phyloP scores from a whole-genome alignment of 2,113 vertebrate genomes.

The Tauraco erythrolophus region DNA sequence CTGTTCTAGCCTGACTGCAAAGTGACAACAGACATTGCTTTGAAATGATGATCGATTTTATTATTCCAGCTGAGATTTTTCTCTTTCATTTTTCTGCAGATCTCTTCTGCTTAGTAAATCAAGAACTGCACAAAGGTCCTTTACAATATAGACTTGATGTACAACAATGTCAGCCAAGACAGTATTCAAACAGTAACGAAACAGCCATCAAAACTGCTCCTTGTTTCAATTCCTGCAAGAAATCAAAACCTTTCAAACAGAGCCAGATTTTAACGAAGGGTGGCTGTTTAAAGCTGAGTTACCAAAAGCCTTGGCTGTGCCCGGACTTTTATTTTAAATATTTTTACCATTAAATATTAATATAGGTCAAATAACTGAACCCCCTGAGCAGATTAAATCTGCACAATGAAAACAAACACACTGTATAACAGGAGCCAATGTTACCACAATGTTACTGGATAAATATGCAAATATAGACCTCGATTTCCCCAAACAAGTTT shows the following conservation, averaged over 20 bases:
- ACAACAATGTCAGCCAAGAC: background rate
- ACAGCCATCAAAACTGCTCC: background rate
- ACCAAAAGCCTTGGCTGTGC: conserved; percentile 42
- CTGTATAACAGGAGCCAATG: background rate
- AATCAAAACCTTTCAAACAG: conserved; percentile 5
- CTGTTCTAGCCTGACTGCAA: background rate
- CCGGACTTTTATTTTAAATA: conserved; percentile 56
- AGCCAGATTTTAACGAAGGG: conserved; percentile 13
- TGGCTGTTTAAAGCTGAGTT: conserved; percentile 8
- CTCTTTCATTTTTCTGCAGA: background rate
- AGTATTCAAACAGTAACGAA: conserved; percentile 12
- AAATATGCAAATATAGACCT: conserved; percentile 33
- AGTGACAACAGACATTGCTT: background rate
- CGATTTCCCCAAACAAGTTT: background rate
- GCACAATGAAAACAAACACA: conserved; percentile 45
- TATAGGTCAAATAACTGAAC: conserved; percentile 50
- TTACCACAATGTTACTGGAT: background rate
- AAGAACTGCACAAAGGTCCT: background rate
- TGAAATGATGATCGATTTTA: background rate
- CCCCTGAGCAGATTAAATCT: conserved; percentile 22
- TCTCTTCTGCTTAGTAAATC: background rate
- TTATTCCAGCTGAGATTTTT: conserved; percentile 27
- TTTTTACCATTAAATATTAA: conserved; percentile 58
- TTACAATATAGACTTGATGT: background rate
- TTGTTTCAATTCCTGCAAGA: background rate